These are phyloP conservation scores for Halocynthia roretzi DNA, from an alignment of 23 tunicate genomes.

Conservation along the genomic window DNA sequence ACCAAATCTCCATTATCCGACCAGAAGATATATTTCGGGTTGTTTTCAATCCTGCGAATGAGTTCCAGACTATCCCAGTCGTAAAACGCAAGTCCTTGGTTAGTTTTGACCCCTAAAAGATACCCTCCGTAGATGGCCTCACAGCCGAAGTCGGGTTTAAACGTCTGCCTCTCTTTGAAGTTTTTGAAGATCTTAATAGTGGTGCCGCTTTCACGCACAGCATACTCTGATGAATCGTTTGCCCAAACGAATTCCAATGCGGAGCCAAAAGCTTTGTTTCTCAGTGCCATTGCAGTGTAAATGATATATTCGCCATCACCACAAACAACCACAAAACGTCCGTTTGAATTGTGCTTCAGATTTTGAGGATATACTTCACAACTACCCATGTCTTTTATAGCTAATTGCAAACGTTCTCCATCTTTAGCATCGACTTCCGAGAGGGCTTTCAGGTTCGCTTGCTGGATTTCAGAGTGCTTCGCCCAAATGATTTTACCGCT, in stretches of 20 bases:
- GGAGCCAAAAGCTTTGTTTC: slow-evolving; percentile 90
- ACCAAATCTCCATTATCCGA: slow-evolving; percentile 93
- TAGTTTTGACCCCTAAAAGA: slow-evolving; percentile 76
- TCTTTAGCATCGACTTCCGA: slow-evolving; percentile 60
- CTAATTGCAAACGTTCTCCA: slow-evolving; percentile 87
- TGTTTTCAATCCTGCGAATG: slow-evolving; percentile 87
- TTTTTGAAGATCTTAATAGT: slow-evolving; percentile 76
- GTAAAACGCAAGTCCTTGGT: slow-evolving; percentile 92
- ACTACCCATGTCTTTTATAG: slow-evolving; percentile 94
- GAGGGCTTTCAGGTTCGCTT: slow-evolving; percentile 83
- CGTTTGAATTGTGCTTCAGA: slow-evolving; percentile 91
- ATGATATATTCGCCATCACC: slow-evolving; percentile 99
- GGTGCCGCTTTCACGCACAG: slow-evolving; percentile 80
- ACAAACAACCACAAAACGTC: slow-evolving; percentile 98
- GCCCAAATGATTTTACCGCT: slow-evolving; percentile 99
- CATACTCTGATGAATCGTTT: slow-evolving; percentile 91
- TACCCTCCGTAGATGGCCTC: slow-evolving; percentile 87
- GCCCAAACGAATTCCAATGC: slow-evolving; percentile 98
- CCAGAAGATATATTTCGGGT: slow-evolving; percentile 90
- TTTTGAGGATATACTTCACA: slow-evolving; percentile 98
- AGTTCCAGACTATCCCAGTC: slow-evolving; percentile 83
- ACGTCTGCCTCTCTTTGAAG: slow-evolving; percentile 78
- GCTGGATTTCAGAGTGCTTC: slow-evolving; percentile 96
- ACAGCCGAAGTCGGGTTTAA: slow-evolving; percentile 99
- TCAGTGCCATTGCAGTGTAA: slow-evolving; percentile 98